Evolutionary conservation across 2,797 vertebrate genomes (phyloP), one percentile per base, ranked within the genome.

Genomic region (Hylomyscus alleni): DNA sequence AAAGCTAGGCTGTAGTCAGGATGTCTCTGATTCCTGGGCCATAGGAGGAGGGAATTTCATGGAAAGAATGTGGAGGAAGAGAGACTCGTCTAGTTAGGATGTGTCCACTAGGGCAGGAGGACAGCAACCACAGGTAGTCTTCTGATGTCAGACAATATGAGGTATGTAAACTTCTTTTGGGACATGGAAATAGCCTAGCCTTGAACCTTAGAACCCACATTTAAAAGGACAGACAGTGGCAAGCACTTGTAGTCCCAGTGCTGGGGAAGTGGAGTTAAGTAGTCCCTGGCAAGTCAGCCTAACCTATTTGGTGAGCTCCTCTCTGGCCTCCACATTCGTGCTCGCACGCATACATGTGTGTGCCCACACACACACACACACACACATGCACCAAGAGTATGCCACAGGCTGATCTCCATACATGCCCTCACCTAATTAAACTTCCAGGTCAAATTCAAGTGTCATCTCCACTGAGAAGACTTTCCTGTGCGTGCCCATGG

Each of bases 401-500:
- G 22, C 4, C 9, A 17, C 37, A 69, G 11, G 52, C 34, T 11
- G 1, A 17, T 89, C 14, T 89, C 50, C 15, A 34, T 24, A 80
- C 24, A 65, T 15, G 20, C 37, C 31, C 29, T 20, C 9, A 11
- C 14, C 47, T 72, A 54, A 47, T 73, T 47, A 85, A 50, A 14
- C 58, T 90, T 93, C 75, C 60, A 86, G 83, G 65, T 52, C 82
- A 85, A 91, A 88, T 84, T 87, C 85, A 84, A 89, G 83, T 81
- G 73, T 29, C 37, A 58, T 1, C 9, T 50, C 75, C 75, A 54
- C 40, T 56, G 60, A 89, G 72, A 87, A 75, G 56, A 37, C 34
- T 72, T 80, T 44, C 20, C 13, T 62, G 3, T 8, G 11, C 22
- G 76, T 13, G 15, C 52, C n/a, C 34, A 56, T 67, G 62, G 24